Percentiles rank a stretch among this genome's conserved stretches.
Conservation (phyloP, 2,797 vertebrate genomes). For the Tapirus indicus region DNA sequence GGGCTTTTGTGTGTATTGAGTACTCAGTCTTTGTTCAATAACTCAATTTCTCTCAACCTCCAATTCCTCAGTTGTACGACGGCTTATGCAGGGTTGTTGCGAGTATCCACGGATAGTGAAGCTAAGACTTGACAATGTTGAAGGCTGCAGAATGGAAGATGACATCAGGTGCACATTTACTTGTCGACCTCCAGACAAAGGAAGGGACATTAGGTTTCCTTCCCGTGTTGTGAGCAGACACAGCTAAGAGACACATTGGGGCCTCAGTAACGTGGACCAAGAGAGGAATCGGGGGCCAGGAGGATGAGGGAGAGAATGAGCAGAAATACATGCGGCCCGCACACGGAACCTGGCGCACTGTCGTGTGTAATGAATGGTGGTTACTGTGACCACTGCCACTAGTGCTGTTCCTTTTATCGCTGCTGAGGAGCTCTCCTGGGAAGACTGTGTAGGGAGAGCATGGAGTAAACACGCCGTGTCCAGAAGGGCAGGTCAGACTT, state of each 20-base stretch:
- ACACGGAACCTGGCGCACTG: neutral
- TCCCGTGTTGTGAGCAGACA: neutral
- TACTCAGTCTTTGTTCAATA: neutral
- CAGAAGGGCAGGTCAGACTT: no score
- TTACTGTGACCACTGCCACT: rapidly evolving
- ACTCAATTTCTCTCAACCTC: neutral
- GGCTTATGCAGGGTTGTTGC: neutral
- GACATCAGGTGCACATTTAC: neutral
- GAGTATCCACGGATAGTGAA: neutral
- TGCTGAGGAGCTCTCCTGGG: neutral
- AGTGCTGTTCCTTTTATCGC: neutral
- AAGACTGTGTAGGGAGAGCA: neutral
- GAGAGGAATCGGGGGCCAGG: neutral
- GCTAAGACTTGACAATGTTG: neutral
- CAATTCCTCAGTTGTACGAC: no score
- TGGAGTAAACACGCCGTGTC: neutral
- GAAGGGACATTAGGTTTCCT: no score
- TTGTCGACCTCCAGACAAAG: neutral
- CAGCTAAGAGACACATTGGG: rapidly evolving
- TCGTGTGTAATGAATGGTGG: neutral
- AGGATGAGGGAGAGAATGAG: neutral
- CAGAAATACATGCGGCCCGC: rapidly evolving
- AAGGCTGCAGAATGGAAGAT: neutral
- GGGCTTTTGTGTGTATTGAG: neutral
- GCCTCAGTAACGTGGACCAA: neutral